phyloP scores from a whole-genome alignment of 2,113 vertebrate species.

The Natator depressus region DNA sequence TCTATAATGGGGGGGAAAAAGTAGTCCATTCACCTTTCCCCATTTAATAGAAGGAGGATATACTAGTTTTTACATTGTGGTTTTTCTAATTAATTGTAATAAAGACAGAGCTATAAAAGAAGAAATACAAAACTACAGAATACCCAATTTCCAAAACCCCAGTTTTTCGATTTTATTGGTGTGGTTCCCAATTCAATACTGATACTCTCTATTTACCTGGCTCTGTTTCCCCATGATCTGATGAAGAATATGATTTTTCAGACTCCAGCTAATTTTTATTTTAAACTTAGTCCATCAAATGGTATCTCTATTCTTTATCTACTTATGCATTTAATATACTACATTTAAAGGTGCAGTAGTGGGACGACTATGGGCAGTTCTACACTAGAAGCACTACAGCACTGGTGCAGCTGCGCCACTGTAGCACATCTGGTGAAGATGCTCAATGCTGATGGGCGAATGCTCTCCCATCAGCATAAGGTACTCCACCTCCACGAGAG shows the following conservation, averaged over 20 bases:
- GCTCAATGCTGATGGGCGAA: no score
- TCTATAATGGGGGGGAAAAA: conserved; percentile 61
- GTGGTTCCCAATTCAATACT: not conserved
- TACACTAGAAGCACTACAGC: no score
- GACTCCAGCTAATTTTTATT: not conserved
- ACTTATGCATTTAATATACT: not conserved
- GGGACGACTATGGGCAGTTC: no score
- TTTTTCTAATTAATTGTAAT: conserved; percentile 60
- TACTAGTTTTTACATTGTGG: conserved; percentile 55
- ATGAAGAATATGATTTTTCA: not conserved
- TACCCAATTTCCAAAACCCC: not conserved
- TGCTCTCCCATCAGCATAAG: no score
- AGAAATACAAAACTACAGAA: not conserved
- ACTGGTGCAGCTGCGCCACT: no score
- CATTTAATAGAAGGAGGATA: conserved; percentile 56
- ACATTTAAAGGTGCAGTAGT: no score
- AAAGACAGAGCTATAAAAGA: not conserved
- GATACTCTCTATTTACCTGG: not conserved
- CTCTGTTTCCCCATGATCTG: conserved; percentile 17
- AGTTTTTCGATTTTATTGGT: not conserved
- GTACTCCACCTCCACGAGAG: no score
- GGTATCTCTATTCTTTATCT: not conserved
- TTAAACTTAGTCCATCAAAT: not conserved
- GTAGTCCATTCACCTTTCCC: conserved; percentile 33
- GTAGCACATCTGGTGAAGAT: no score